These are phyloP conservation scores for Parauchenoglanis punctatus DNA, from an alignment of 2,797 vertebrate genomes.

Conservation along the genomic window DNA sequence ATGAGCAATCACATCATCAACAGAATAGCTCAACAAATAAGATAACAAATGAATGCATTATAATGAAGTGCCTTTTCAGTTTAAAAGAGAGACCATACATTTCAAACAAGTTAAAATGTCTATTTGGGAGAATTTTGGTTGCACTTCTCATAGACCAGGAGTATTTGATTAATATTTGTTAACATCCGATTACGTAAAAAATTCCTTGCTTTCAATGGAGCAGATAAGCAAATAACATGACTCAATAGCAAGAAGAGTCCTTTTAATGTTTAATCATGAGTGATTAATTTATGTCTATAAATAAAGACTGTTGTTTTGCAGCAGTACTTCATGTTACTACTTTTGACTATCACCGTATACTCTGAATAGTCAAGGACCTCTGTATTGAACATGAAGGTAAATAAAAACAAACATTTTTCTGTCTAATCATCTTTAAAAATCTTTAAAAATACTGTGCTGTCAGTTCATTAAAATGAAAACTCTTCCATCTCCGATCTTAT, in stretches of 20 bases:
- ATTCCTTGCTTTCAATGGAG: neutral
- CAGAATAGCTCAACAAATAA: neutral
- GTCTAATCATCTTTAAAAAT: neutral
- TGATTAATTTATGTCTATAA: neutral
- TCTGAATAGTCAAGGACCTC: neutral
- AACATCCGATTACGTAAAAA: neutral
- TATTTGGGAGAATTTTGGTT: neutral
- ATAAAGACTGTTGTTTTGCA: neutral
- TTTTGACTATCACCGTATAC: neutral
- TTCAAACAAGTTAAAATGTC: neutral
- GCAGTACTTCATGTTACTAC: neutral
- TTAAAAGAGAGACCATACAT: neutral
- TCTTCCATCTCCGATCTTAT: neutral
- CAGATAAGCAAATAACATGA: neutral
- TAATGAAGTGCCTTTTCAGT: neutral
- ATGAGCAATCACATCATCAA: constrained; percentile 8
- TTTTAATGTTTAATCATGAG: neutral
- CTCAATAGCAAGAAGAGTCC: neutral
- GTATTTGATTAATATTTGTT: neutral
- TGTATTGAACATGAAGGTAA: neutral
- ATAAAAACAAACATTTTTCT: neutral
- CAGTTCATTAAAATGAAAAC: neutral
- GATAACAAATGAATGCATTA: neutral
- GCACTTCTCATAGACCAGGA: neutral
- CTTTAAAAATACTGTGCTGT: neutral